Conservation (phyloP, 2,113 vertebrate genomes). For the Embiotoca jacksoni region DNA sequence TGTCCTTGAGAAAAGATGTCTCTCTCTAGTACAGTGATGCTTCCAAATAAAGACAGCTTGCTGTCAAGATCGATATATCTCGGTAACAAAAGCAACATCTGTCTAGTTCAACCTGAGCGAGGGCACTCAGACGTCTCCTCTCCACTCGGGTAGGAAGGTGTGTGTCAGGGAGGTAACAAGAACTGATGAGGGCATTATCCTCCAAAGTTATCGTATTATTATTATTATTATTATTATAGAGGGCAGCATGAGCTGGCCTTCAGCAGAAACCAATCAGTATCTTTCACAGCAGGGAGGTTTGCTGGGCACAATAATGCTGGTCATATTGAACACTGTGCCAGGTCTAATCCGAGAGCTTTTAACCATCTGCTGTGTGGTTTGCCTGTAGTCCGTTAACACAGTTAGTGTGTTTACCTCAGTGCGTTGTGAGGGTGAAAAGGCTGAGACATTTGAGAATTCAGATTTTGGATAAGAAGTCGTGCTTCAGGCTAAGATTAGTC, state of each 20-base stretch:
- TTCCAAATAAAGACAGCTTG: conserved; percentile 50
- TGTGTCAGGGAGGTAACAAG: conserved; percentile 53
- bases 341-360: conserved; percentile 10
- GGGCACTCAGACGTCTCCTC: conserved; percentile 38
- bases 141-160: conserved; percentile 33
- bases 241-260: conserved; percentile 1
- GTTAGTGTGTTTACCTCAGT: background rate
- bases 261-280: conserved; percentile 18
- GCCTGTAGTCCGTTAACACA: background rate
- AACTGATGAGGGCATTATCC: conserved; percentile 49
- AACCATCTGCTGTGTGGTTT: conserved; percentile 40
- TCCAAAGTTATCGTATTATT: conserved; percentile 40
- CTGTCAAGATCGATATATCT: conserved; percentile 56
- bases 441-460: too few relatives aligned
- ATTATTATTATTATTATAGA: background rate
- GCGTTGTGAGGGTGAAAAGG: background rate
- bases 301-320: conserved; percentile 2
- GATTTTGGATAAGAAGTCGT: too few relatives aligned
- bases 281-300: conserved; percentile 17
- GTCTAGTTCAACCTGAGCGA: conserved; percentile 56
- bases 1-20: conserved; percentile 49
- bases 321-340: conserved; percentile 1
- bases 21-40: background rate
- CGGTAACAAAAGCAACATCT: conserved; percentile 59
- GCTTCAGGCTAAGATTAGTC: too few relatives aligned